These are phyloP conservation scores for Hypothenemus hampei DNA, from an alignment of 1,140 invertebrate species.

Conservation along the genomic window DNA sequence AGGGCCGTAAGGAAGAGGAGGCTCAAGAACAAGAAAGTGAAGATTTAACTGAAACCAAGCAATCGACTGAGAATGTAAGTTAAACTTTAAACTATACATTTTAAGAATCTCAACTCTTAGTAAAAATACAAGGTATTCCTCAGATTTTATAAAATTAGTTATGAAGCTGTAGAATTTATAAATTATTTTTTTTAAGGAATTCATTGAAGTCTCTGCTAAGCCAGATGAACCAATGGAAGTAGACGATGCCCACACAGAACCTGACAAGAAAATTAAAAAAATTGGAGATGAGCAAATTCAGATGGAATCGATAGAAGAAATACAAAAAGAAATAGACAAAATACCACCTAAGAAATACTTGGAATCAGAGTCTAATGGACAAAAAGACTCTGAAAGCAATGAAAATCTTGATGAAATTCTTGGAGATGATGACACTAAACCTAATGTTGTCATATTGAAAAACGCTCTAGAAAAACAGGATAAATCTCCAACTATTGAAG, in stretches of 20 bases:
- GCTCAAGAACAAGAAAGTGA: slow-evolving; percentile 15
- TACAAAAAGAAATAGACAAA: slow-evolving; percentile 21
- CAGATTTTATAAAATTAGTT: too few relatives aligned
- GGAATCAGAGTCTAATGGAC: background rate
- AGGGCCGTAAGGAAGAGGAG: slow-evolving; percentile 20
- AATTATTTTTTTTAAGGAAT: too few relatives aligned
- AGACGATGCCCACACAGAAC: background rate
- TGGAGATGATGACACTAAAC: background rate
- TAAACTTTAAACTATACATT: too few relatives aligned
- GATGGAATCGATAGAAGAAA: slow-evolving; percentile 21
- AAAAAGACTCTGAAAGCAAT: slow-evolving; percentile 7
- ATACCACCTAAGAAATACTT: slow-evolving; percentile 18
- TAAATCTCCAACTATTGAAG: slow-evolving; percentile 1
- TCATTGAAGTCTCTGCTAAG: too few relatives aligned
- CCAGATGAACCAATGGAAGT: slow-evolving; percentile 12
- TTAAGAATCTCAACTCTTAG: too few relatives aligned
- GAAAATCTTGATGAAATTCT: slow-evolving; percentile 15
- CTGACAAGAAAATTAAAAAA: background rate
- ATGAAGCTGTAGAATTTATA: too few relatives aligned
- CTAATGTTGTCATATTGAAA: background rate
- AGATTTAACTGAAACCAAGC: too few relatives aligned
- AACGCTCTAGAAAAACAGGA: background rate
- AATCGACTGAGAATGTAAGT: too few relatives aligned
- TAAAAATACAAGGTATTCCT: too few relatives aligned
- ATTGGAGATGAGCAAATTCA: background rate